Conservation (phyloP, 92 coral and sea anemone species). For the Zoanthus solanderi region DNA sequence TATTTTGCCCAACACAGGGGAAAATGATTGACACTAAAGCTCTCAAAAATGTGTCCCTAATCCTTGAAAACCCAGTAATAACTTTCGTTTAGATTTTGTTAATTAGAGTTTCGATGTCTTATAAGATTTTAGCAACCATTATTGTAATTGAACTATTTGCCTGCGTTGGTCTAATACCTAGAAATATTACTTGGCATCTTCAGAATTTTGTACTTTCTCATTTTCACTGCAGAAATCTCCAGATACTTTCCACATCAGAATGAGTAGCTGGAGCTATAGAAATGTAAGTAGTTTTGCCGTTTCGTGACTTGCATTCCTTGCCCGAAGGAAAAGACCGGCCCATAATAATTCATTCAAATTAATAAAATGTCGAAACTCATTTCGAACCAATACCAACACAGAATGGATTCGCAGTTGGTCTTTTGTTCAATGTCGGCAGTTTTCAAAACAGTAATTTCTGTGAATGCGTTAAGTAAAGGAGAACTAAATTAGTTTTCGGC, state of each 20-base stretch:
- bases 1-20: not conserved
- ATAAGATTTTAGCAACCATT: not conserved
- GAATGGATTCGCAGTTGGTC: not conserved
- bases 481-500: not conserved
- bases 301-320: not conserved
- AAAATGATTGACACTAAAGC: conserved; percentile 35
- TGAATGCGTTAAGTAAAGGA: conserved; percentile 13
- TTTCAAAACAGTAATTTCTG: conserved; percentile 13
- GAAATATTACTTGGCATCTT: not conserved
- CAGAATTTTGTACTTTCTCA: not conserved
- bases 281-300: conserved; percentile 16
- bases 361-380: not conserved
- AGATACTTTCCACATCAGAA: not conserved
- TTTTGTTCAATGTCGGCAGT: conserved; percentile 26
- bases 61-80: conserved; percentile 26
- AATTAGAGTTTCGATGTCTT: conserved; percentile 32
- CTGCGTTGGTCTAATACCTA: conserved; percentile 9
- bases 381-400: conserved; percentile 18
- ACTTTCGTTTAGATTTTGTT: conserved; percentile 31
- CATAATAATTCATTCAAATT: not conserved
- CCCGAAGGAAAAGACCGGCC: not conserved
- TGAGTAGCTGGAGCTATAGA: conserved; percentile 32
- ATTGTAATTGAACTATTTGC: not conserved
- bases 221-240: not conserved
- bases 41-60: conserved; percentile 16